Evolutionary conservation across 2,113 vertebrate species (phyloP).

Genomic region (Nyctibius bracteatus): DNA sequence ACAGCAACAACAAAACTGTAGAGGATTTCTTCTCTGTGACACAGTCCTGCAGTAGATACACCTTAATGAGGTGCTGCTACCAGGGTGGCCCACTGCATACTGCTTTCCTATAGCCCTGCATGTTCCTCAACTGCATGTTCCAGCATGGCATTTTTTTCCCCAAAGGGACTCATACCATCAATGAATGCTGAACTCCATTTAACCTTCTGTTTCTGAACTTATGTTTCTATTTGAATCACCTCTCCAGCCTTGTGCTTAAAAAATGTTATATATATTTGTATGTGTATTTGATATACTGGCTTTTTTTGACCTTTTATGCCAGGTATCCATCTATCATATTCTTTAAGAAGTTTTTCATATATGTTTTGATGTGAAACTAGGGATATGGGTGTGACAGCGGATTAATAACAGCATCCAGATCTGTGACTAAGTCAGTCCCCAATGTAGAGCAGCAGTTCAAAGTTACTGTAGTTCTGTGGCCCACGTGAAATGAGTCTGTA

Average conservation of each 20-base stretch:
- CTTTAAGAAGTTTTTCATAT: background rate
- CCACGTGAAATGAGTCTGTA: background rate
- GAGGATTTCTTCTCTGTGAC: background rate
- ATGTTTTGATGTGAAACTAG: background rate
- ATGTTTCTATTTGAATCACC: background rate
- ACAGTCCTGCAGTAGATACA: background rate
- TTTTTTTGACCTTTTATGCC: background rate
- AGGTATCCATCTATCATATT: background rate
- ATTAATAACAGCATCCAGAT: background rate
- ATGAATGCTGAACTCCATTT: background rate
- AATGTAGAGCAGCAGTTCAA: background rate
- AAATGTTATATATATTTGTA: background rate
- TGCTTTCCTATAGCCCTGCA: background rate
- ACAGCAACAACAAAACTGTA: background rate
- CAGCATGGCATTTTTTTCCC: background rate
- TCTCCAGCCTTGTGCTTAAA: background rate
- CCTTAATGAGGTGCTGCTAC: background rate
- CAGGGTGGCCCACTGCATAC: background rate
- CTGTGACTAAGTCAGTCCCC: background rate
- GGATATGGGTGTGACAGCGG: background rate
- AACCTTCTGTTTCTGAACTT: background rate
- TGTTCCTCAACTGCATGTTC: background rate
- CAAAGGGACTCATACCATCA: background rate
- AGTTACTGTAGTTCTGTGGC: background rate
- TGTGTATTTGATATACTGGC: background rate